Evolutionary conservation across 2,888 invertebrate species (phyloP), one percentile per base, ranked within the genome.

Genomic region (Brachynemurus nebulosus): DNA sequence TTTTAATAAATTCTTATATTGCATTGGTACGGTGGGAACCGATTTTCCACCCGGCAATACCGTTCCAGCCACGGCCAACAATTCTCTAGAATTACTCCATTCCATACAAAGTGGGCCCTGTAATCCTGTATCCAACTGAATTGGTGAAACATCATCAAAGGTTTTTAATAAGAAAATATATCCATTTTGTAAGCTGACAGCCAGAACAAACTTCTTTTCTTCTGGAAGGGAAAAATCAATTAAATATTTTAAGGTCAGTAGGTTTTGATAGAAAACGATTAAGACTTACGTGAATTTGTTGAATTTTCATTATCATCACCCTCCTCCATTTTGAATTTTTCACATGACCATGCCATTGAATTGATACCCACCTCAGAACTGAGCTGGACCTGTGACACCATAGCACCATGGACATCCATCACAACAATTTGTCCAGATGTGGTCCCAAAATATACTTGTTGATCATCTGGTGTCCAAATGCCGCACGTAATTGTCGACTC

Each of bases 291-390:
- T 18, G 19, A 20, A 37, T 19, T 19, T 2, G 30, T 6, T 8
- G 30, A 30, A 30, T 11, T 20, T 4, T 74, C 73, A 2, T 72
- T 74, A 51, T 86, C 88, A 55, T 86, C 86, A 1, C 82, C 84
- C 62, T 93, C 93, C 61, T 93, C 93, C 92, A 95, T 93, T 68
- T 92, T 93, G 66, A 95, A 95, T 60, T 93, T 93, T 62, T 93
- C 92, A 60, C 95, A 93, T 16, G 92, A 92, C 95, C 95, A 96
- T 12, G 89, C 84, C 88, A 96, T 90, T 39, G 85, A 78, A 2
- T 81, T 81, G 54, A 96, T 91, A 7, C 85, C 85, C 44, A 90
- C 84, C 57, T 88, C 85, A 30, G 82, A 79, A 47, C 81, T 79
- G n/a, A 91, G 63, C 58, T 85, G 83, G n/a, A 90, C 80, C 70